Conservation (phyloP, 2,113 vertebrate species). For the Corythornis cristatus region DNA sequence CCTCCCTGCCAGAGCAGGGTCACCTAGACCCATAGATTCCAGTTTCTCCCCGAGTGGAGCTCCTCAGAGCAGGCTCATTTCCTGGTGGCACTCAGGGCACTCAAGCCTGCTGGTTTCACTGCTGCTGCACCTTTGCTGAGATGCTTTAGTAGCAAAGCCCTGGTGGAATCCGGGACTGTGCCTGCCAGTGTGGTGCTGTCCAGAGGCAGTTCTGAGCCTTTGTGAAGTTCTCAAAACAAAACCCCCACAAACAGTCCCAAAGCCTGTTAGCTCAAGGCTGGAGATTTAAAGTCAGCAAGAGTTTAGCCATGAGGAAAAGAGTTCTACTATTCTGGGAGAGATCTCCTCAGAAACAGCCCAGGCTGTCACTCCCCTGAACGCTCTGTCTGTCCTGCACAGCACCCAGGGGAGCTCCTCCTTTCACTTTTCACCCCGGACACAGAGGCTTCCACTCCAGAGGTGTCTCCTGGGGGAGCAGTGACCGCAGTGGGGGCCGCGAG, state of each 20-base stretch:
- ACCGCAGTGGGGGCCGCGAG: too few relatives aligned
- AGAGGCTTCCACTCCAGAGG: too few relatives aligned
- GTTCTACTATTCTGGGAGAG: too few relatives aligned
- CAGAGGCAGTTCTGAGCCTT: background rate
- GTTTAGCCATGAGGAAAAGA: too few relatives aligned
- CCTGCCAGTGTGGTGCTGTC: background rate
- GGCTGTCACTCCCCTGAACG: too few relatives aligned
- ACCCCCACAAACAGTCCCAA: background rate
- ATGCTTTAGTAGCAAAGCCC: background rate
- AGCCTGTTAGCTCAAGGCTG: background rate
- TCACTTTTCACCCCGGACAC: too few relatives aligned
- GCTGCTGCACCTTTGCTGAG: background rate
- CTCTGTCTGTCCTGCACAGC: too few relatives aligned
- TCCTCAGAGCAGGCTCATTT: background rate
- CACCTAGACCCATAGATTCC: background rate
- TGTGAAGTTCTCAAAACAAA: background rate
- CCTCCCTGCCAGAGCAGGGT: too few relatives aligned
- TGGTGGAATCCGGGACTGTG: too few relatives aligned
- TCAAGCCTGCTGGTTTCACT: background rate
- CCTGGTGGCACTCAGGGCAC: background rate
- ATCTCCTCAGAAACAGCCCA: too few relatives aligned
- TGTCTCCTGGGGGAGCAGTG: too few relatives aligned
- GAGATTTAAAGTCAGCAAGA: too few relatives aligned
- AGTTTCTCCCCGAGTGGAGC: background rate
- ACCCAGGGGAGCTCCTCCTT: background rate